Evolutionary conservation across 1,140 invertebrate genomes (phyloP), one percentile per base, ranked within the genome.

Genomic region (Rhyacophila brunnea): DNA sequence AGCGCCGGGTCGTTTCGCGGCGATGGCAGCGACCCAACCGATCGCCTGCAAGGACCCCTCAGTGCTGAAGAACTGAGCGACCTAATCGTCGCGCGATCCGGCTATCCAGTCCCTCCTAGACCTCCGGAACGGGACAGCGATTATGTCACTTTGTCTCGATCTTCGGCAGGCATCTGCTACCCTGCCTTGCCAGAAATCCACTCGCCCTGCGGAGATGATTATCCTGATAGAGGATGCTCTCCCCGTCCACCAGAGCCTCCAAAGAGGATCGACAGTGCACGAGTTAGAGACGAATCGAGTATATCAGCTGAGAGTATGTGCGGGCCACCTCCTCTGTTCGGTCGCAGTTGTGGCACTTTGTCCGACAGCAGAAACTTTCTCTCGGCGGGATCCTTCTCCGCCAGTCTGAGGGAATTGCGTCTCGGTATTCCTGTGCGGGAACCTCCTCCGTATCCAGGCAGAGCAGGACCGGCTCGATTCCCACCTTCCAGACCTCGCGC

Each of bases 41-140:
- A 89, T 65, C 85, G 83, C 40, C 85, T 87, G 66, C 88, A 88
- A n/a, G 80, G 81, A 28, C 72, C 89, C 40, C 73, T 92, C 3
- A 88, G 88, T 13, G 90, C 89, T 13, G 88, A 89, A 64, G 89
- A 92, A 72, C 72, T 92, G 2, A 90, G 88, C 7, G 88, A 91
- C 68, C 70, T 92, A 17, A 92, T 92, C 48, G 89, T 92, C 1
- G 89, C 89, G 0, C 76, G 87, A 13, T 83, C 83, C 9, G 80
- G 82, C 10, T 91, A 91, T 76, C 91, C 90, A 4, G 28, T 51
- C 9, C 59, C 52, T 35, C 80, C 85, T 28, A 3, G 23, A 9
- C 89, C 91, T 63, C 91, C 88, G 0, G 88, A 92, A 17, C 90
- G 89, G 65, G 85, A 86, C 42, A 92, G 90, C 11, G 91, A 94